phyloP scores from a whole-genome alignment of 2,888 invertebrate species.

The Drosophila rubida region DNA sequence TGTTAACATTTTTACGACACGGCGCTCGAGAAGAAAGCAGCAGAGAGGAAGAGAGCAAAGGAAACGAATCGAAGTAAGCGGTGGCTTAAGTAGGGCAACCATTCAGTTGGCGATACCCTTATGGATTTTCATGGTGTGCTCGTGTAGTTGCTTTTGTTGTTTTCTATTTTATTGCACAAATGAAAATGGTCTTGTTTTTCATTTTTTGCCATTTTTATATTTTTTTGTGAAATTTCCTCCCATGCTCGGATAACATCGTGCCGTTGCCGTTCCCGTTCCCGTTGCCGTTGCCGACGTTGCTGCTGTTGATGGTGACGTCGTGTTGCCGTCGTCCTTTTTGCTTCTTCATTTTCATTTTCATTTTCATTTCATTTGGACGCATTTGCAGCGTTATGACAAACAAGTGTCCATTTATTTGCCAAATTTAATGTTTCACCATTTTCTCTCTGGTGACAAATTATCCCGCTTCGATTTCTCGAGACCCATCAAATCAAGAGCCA shows the following conservation, averaged over 20 bases:
- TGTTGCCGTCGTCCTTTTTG: constrained; percentile 35
- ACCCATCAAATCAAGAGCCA: constrained; percentile 46
- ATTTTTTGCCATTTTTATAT: constrained; percentile 60
- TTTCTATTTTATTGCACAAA: constrained; percentile 75
- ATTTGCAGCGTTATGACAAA: constrained; percentile 80
- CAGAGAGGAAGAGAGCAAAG: too few species aligned
- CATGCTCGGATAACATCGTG: constrained; percentile 53
- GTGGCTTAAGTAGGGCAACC: constrained; percentile 26
- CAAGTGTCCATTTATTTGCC: constrained; percentile 80
- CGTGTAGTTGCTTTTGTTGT: constrained; percentile 44
- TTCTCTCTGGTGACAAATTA: constrained; percentile 72
- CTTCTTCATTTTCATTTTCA: constrained; percentile 55
- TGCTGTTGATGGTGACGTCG: constrained; percentile 8
- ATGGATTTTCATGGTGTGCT: constrained; percentile 3
- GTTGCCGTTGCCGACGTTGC: constrained; percentile 5
- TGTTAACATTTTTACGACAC: background rate
- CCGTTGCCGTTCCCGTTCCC: constrained; percentile 24
- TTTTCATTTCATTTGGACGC: constrained; percentile 67
- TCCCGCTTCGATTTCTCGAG: constrained; percentile 74
- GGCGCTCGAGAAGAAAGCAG: background rate
- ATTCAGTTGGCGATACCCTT: constrained; percentile 15
- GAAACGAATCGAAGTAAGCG: background rate
- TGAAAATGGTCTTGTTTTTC: constrained; percentile 79
- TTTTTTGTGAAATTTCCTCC: constrained; percentile 35
- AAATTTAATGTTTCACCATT: constrained; percentile 80